Evolutionary conservation across 2,888 invertebrate genomes (phyloP).

Genomic region (Thecocarcelia acutangulata): DNA sequence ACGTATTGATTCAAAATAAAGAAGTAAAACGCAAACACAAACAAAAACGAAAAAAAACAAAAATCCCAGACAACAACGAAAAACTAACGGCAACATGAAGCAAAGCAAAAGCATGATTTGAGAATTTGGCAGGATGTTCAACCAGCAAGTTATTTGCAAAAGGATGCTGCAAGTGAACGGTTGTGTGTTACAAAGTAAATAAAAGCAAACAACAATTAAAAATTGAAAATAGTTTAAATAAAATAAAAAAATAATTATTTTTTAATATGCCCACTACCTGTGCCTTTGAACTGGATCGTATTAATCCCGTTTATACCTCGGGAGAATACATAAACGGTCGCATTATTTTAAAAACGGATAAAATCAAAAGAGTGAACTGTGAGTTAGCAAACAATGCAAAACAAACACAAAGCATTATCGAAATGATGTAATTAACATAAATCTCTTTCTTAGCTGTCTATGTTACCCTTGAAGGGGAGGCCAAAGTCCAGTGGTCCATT

Average conservation of each 20-base stretch:
- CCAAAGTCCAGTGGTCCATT: slow-evolving; percentile 79
- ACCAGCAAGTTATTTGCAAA: slow-evolving; percentile 56
- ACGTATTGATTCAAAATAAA: slow-evolving; percentile 67
- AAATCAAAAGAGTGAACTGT: slow-evolving; percentile 78
- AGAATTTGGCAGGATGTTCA: slow-evolving; percentile 50
- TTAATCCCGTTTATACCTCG: slow-evolving; percentile 76
- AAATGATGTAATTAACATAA: slow-evolving; percentile 29
- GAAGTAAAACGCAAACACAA: slow-evolving; percentile 26
- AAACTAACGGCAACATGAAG: slow-evolving; percentile 9
- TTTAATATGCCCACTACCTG: slow-evolving; percentile 77
- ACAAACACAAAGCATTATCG: background rate
- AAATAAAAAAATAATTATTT: slow-evolving; percentile 4
- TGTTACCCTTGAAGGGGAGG: slow-evolving; percentile 78
- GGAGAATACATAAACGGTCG: slow-evolving; percentile 77
- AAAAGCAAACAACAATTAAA: background rate
- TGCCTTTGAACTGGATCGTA: slow-evolving; percentile 78
- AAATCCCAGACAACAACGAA: slow-evolving; percentile 41
- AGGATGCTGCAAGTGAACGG: slow-evolving; percentile 64
- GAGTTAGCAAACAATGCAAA: slow-evolving; percentile 23
- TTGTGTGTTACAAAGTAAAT: slow-evolving; percentile 47
- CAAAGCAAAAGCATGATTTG: slow-evolving; percentile 14
- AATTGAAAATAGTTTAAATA: slow-evolving; percentile 6
- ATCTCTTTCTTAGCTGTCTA: slow-evolving; percentile 73
- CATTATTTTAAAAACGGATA: slow-evolving; percentile 76
- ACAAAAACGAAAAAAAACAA: slow-evolving; percentile 5